phyloP scores from a whole-genome alignment of 2,888 invertebrate species.

The Drosophila demipolita region DNA sequence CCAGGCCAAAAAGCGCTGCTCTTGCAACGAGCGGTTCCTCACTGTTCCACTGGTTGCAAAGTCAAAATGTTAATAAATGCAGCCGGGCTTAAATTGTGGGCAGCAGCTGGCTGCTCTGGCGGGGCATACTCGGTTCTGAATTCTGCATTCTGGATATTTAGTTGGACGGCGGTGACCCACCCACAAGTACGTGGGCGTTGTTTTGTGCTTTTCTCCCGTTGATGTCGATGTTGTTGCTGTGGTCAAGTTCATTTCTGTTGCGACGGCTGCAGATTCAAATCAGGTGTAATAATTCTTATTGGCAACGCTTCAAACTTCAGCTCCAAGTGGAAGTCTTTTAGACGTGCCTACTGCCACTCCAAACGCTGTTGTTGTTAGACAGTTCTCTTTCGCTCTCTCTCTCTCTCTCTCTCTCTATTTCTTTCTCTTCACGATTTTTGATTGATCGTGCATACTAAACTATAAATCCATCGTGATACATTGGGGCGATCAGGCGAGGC shows the following conservation, averaged over 20 bases:
- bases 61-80: conserved; percentile 82
- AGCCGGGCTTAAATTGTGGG: conserved; percentile 49
- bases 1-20: conserved; percentile 50
- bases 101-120: conserved; percentile 22
- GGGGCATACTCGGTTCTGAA: conserved; percentile 19
- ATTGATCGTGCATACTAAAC: conserved; percentile 86
- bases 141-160: conserved; percentile 11
- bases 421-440: conserved; percentile 83
- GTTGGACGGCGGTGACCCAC: conserved; percentile 57
- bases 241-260: conserved; percentile 82
- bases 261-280: conserved; percentile 83
- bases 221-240: conserved; percentile 32
- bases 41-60: conserved; percentile 70
- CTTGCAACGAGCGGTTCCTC: conserved; percentile 14
- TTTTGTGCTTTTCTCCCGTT: conserved; percentile 9
- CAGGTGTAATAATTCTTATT: conserved; percentile 86
- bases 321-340: conserved; percentile 61
- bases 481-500: conserved; percentile 85
- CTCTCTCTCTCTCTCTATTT: conserved; percentile 28
- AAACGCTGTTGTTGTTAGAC: conserved; percentile 13
- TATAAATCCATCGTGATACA: conserved; percentile 86
- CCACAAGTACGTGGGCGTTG: conserved; percentile 74
- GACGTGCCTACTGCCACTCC: conserved; percentile 27
- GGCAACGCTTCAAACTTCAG: conserved; percentile 77
- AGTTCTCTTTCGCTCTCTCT: conserved; percentile 38